Evolutionary conservation across 2,113 vertebrate species (phyloP), one percentile per base, ranked within the genome.

Genomic region (Choloepus hoffmanni): DNA sequence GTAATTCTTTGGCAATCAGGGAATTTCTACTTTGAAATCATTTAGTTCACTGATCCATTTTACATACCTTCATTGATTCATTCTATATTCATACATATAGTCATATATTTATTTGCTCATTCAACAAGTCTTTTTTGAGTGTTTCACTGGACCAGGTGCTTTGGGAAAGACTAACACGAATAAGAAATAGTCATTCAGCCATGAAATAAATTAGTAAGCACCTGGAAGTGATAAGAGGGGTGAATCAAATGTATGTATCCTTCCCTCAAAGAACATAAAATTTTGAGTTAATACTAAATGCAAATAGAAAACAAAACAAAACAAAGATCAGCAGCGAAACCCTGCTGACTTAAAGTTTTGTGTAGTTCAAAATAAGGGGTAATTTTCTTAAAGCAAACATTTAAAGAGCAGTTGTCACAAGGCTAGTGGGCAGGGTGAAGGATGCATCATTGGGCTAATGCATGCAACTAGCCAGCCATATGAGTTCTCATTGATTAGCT

Each of bases 181-280:
- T 68, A 94, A 85, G 65, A 97, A 82, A 97, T 77, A 77, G 82
- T 58, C 30, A 92, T 77, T 88, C 36, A 68, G 40, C 73, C 85
- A 82, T 85, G 87, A 78, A 85, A 78, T 82, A 86, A 92, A 90
- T 92, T 92, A 95, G 60, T 77, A 79, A 85, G 65, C 28, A 73
- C 68, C n/a, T 88, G 72, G 50, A 94, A 88, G 30, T 78, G 30
- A 92, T 76, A 36, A n/a, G 70, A 21, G 11, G 5, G 2, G 43
- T 92, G 53, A 88, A 82, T 92, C 19, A 89, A 78, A 58, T 19
- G 67, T 76, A 12, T 92, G 55, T 91, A n/a, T 84, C 33, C 23
- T 93, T 88, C 26, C 84, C 74, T 94, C 30, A 73, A 90, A 95
- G 55, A 77, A 26, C 1, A 63, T 30, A 89, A 87, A 91, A 95